Conservation (phyloP, 2,888 invertebrate genomes). For the Eulithis prunata region DNA sequence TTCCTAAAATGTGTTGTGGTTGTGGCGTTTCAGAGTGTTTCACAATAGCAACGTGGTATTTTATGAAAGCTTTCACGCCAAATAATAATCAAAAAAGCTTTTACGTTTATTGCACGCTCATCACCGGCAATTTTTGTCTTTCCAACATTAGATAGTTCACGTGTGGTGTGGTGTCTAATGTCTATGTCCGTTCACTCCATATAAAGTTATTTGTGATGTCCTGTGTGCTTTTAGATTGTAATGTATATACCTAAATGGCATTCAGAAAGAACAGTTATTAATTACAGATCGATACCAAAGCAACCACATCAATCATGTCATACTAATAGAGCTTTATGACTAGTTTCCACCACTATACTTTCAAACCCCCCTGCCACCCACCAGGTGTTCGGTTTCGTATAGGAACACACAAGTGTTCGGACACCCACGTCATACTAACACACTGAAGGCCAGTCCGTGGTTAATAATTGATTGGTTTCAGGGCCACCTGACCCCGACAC, state of each 20-base stretch:
- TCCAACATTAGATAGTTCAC: conserved; percentile 72
- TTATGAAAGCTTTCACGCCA: conserved; percentile 58
- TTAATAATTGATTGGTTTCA: conserved; percentile 81
- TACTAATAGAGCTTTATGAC: conserved; percentile 55
- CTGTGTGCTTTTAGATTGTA: not conserved
- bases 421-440: conserved; percentile 49
- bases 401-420: conserved; percentile 56
- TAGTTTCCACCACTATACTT: conserved; percentile 51
- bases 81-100: conserved; percentile 44
- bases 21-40: conserved; percentile 67
- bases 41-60: conserved; percentile 47
- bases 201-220: not conserved
- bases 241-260: conserved; percentile 21
- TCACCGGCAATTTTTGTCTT: conserved; percentile 71
- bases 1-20: conserved; percentile 57
- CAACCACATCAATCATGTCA: conserved; percentile 59
- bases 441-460: conserved; percentile 62
- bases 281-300: conserved; percentile 53
- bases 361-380: conserved; percentile 50
- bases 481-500: conserved; percentile 70
- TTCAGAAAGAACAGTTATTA: conserved; percentile 33
- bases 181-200: conserved; percentile 2
- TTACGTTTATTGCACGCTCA: conserved; percentile 63
- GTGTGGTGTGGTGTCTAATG: conserved; percentile 32
- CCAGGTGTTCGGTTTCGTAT: conserved; percentile 57